Base-by-base conservation (phyloP, 2,888 invertebrate species). In the Anoncus sp. region DNA sequence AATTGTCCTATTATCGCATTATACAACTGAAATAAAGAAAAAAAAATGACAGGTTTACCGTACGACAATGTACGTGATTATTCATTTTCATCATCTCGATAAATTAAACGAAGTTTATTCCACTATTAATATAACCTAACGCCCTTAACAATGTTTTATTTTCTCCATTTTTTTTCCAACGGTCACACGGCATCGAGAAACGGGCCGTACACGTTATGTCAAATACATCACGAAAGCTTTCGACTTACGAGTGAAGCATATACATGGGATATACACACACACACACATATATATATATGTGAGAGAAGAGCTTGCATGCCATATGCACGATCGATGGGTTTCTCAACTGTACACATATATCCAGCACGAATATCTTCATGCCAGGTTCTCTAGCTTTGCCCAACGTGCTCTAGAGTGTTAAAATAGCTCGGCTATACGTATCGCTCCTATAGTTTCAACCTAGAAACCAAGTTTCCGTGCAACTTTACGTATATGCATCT, bases 331-430 rank as follows among this genome's bases (percentile, higher is more conserved):
- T 77, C 77, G 74, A 77, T 77, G 47, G 16, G 47, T 63, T 51
- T 18, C 59, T 65, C 59, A 43, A 59, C 60, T 60, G 45, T 60
- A 40, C 38, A 55, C 49, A 53, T 38, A 53, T 38, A 60, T 49
- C 38, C 53, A 22, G 35, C 59, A 70, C 74, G 70, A 70, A 74
- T 66, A 62, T 70, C 74, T 77, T 77, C 60, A 74, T 77, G 57
- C 18, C 43, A 27, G 38, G 27, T 38, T 47, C 16, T 49, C 10
- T 38, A 6, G n/a, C 24, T 20, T 16, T 49, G 20, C 18, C 22
- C 45, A 55, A 43, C 49, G 4, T 35, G 24, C 35, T 63, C 31
- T 14, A 35, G 22, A 60, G 59, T 43, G 53, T 43, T 65, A 47
- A 77, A 77, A 74, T 77, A 70, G 63, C 63, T 40, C 57, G 49